Evolutionary conservation across 23 tunicate species (phyloP), one percentile per base, ranked within the genome.

Genomic region (Halocynthia roretzi): DNA sequence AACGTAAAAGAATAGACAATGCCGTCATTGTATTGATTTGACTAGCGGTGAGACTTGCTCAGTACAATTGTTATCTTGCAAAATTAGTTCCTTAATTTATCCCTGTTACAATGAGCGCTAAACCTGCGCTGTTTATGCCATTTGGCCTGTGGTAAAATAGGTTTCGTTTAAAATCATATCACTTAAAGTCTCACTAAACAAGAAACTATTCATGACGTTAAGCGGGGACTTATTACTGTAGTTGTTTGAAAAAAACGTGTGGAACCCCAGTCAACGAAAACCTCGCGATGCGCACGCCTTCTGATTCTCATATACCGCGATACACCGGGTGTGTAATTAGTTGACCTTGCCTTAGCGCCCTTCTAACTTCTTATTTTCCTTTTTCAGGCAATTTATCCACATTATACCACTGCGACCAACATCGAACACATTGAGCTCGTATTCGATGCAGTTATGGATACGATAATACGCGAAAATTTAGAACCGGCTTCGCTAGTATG

Each of bases 401-500:
- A 74, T 31, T 74, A 48, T 53, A 74, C 78, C 10, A 74, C 78
- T 8, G 78, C 78, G 0, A 74, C 78, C 31, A 53, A 74, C 78
- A 74, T 62, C 7, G 58, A 54, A 74, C 78, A 74, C 31, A 74
- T 74, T 31, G 78, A 74, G 56, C 54, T 53, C 8, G 78, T 74
- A 15, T 74, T 74, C 63, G 64, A 74, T 6, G 78, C 78, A 8
- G 78, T 74, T 31, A 74, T 74, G 78, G 78, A 74, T 4, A 74
- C 78, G 0, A 53, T 74, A 53, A 74, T 74, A 52, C n/a, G 78
- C 54, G 78, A 74, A 44, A 74, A 74, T 53, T 54, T 74, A 49
- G 78, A 74, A 54, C 51, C 78, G 0, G 78, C 78, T 15, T 74
- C 78, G 10, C 63, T 74, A 8, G 54, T 74, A 6, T 74, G 78